A percentile compares a stretch with the other conserved stretches of the same genome.
These are phyloP conservation scores for Jacana jacana DNA, from an alignment of 2,113 vertebrate genomes.

Conservation along the genomic window DNA sequence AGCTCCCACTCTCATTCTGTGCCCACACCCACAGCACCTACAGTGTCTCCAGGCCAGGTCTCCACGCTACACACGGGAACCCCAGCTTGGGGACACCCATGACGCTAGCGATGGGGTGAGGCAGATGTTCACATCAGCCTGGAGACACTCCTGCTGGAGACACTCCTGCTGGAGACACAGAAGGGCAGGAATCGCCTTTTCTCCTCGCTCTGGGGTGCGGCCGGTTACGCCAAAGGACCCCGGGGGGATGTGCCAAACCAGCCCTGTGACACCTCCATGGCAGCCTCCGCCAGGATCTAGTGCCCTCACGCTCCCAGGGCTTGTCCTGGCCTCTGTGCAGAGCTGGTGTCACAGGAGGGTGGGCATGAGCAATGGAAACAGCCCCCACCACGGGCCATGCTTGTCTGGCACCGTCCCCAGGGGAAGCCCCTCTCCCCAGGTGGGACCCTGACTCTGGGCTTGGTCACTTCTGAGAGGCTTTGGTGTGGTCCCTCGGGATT, in stretches of 20 bases:
- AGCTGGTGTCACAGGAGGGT: not conserved
- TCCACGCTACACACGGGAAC: not conserved
- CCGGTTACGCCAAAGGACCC: not conserved
- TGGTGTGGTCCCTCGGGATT: not conserved
- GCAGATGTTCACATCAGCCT: not conserved
- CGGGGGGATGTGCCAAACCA: not conserved
- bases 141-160: accelerated
- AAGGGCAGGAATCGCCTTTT: accelerated
- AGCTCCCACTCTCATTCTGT: not conserved
- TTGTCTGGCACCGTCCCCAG: not conserved
- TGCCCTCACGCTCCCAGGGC: not conserved
- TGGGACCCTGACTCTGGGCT: not conserved
- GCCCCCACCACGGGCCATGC: not conserved
- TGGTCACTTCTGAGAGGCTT: not conserved
- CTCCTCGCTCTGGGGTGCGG: not conserved
- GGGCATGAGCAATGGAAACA: not conserved
- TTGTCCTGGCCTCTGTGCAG: not conserved
- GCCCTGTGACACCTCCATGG: not conserved
- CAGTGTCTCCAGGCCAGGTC: not conserved
- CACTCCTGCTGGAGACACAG: accelerated
- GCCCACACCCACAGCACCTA: not conserved
- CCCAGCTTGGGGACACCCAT: not conserved
- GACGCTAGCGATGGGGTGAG: not conserved
- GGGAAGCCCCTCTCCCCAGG: accelerated
- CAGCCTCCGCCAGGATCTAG: not conserved